Base-by-base conservation (phyloP, 2,113 vertebrate species). In the Melanotaenia duboulayi region DNA sequence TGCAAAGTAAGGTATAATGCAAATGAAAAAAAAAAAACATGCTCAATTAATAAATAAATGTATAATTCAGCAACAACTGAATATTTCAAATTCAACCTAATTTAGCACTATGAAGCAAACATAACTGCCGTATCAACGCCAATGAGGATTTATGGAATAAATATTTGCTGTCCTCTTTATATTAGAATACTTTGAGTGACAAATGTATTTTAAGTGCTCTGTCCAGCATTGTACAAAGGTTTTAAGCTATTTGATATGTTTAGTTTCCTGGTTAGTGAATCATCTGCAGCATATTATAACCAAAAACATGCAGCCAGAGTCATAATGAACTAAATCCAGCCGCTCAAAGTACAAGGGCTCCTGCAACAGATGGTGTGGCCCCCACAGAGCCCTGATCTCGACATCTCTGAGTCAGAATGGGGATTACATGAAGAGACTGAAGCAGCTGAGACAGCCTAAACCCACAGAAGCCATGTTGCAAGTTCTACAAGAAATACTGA, bases 351-450 rank as follows among this genome's bases (percentile, higher is more conserved):
- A 60, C 32, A 70, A 58, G 51, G 52, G 40, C 42, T 57, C 35
- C 19, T 57, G 59, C 11, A 68, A 57, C 58, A 70, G 74, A 44
- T 70, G 58, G 40, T 50, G 25, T 11, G 58, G 65, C 51, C 59
- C 39, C 51, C 51, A 19, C 40, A 69, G 57, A 57, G 74, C 42
- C 42, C 42, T n/a, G 51, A 57, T 64, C 57, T 61, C 59, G 32
- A 64, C 58, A 51, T 42, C 28, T 49, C 24, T 9, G 59, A 63
- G 65, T 69, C 58, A 56, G 17, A 49, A 40, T 49, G 58, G 7
- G n/a, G 42, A 63, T 50, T 73, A 65, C 19, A 56, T 49, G 24
- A 64, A 73, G 25, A 56, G 42, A 64, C 22, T n/a, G 19, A 64
- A 35, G 52, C 37, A 28, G 64, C 52, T 35, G 52, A 76, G 51